phyloP scores from a whole-genome alignment of 2,888 invertebrate species.

The Drosophila atroscutellata region DNA sequence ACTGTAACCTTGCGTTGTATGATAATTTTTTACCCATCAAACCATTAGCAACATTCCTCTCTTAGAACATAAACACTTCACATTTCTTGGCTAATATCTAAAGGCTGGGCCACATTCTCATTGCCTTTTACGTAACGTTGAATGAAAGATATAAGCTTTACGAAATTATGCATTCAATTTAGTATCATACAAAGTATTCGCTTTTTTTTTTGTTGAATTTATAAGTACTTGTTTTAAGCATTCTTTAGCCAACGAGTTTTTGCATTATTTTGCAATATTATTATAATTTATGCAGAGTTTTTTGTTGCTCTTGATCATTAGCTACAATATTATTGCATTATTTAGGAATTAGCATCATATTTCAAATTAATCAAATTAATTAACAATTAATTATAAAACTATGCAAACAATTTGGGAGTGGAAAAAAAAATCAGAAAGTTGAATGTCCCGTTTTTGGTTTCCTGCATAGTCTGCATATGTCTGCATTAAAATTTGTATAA shows the following conservation, averaged over 20 bases:
- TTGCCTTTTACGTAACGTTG: constrained; percentile 2
- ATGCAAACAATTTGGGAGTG: constrained; percentile 8
- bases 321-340: constrained; percentile 4
- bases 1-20: constrained; percentile 67
- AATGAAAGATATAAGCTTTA: constrained; percentile 3
- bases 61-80: constrained; percentile 34
- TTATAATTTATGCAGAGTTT: background rate
- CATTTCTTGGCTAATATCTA: constrained; percentile 2
- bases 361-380: constrained; percentile 24
- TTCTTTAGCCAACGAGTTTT: constrained; percentile 10
- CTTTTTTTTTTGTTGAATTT: background rate
- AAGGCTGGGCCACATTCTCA: constrained; percentile 43
- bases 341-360: constrained; percentile 20
- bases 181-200: background rate
- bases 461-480: constrained; percentile 28
- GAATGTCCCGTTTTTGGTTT: constrained; percentile 24
- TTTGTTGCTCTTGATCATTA: background rate
- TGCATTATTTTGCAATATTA: background rate
- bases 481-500: background rate
- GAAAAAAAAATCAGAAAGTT: constrained; percentile 13
- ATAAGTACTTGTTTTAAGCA: constrained; percentile 26
- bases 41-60: constrained; percentile 1
- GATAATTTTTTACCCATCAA: constrained; percentile 27
- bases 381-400: background rate
- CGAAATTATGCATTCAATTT: constrained; percentile 1